phyloP scores from a whole-genome alignment of 2,888 invertebrate species.

The Chrysolina haemoptera region DNA sequence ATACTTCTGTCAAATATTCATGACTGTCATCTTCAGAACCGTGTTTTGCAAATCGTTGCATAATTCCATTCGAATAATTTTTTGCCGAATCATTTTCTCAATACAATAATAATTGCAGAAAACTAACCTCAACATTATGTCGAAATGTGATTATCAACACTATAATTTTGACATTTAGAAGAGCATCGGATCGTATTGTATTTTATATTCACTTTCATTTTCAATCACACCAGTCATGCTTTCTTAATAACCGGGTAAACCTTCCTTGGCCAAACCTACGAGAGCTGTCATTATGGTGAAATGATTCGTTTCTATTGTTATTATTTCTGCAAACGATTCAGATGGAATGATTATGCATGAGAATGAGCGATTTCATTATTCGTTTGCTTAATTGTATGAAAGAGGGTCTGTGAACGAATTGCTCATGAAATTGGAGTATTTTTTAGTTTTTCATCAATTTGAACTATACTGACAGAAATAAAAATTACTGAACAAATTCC shows the following conservation, averaged over 20 bases:
- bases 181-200: conserved; percentile 50
- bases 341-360: neutral
- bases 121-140: conserved; percentile 22
- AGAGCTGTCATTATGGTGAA: conserved; percentile 2
- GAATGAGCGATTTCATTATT: conserved; percentile 4
- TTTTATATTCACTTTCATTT: conserved; percentile 44
- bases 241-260: conserved; percentile 34
- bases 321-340: conserved; percentile 5
- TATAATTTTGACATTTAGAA: conserved; percentile 56
- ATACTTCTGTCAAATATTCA: neutral
- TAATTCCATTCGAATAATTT: conserved; percentile 5
- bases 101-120: conserved; percentile 1
- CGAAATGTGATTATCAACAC: conserved; percentile 31
- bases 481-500: too few species aligned
- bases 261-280: conserved; percentile 26
- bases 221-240: conserved; percentile 45
- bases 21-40: neutral
- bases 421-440: neutral
- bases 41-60: neutral
- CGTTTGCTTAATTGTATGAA: neutral
- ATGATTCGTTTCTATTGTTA: conserved; percentile 15
- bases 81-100: conserved; percentile 1
- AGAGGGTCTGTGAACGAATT: neutral
- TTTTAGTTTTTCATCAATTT: too few species aligned
- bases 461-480: too few species aligned